Percentiles rank a stretch among this genome's conserved stretches.
Evolutionary conservation across 2,888 invertebrate genomes (phyloP).

Genomic region (Drosophila acutilabella): DNA sequence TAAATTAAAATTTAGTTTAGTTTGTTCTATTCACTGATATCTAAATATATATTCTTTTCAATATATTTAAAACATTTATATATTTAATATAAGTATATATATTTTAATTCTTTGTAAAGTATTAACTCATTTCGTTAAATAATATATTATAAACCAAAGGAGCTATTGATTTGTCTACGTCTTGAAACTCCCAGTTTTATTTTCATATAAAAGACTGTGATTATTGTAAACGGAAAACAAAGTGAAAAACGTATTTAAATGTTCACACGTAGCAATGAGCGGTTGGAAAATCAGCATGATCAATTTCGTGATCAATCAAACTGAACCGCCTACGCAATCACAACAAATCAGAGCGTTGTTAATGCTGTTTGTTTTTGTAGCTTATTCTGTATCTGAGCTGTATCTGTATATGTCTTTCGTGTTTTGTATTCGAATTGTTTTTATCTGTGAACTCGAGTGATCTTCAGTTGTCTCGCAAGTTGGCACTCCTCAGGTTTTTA

Average conservation of each 20-base stretch:
- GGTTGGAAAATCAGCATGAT: constrained; percentile 32
- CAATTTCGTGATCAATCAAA: constrained; percentile 50
- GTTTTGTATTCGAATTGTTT: constrained; percentile 15
- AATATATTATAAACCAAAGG: too few relatives aligned
- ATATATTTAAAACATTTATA: too few relatives aligned
- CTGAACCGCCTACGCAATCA: constrained; percentile 48
- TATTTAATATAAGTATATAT: too few relatives aligned
- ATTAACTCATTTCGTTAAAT: too few relatives aligned
- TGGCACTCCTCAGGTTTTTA: constrained; percentile 32
- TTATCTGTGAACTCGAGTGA: constrained; percentile 46
- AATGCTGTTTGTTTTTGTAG: constrained; percentile 19
- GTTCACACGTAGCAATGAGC: constrained; percentile 2
- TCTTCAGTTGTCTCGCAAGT: constrained; percentile 30
- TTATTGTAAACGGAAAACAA: neutral
- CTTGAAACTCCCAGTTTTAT: neutral
- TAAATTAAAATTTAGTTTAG: too few relatives aligned
- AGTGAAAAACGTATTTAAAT: constrained; percentile 3
- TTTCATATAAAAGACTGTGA: neutral
- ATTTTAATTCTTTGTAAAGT: too few relatives aligned
- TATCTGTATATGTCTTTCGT: neutral
- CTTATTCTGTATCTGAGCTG: neutral
- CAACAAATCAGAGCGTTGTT: constrained; percentile 14
- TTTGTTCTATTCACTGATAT: too few relatives aligned
- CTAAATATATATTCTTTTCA: too few relatives aligned
- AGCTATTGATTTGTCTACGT: neutral